Conservation (phyloP, 2,797 vertebrate genomes). For the Notolepis coatsorum region DNA sequence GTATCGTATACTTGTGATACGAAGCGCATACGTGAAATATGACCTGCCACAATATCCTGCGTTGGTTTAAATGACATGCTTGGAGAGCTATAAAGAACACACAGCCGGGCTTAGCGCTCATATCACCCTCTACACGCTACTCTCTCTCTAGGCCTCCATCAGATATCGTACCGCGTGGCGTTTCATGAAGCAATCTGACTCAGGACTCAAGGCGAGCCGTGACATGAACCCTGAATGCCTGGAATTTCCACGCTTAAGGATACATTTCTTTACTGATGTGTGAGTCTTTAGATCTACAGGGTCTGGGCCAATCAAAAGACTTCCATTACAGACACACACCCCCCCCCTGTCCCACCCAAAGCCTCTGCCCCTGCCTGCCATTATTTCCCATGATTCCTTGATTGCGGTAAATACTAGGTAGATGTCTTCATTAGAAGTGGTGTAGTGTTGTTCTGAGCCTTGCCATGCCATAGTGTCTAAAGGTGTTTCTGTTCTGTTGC, state of each 20-base stretch:
- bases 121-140: conserved; percentile 38
- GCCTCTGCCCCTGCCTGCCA: background rate
- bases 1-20: conserved; percentile 33
- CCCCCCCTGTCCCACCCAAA: conserved; percentile 22
- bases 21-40: conserved; percentile 36
- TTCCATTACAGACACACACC: conserved; percentile 58
- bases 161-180: conserved; percentile 72
- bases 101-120: conserved; percentile 34
- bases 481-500: background rate
- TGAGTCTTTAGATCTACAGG: conserved; percentile 68
- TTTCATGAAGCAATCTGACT: conserved; percentile 79
- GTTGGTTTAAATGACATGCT: conserved; percentile 29
- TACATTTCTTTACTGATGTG: conserved; percentile 73
- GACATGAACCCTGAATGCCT: conserved; percentile 89
- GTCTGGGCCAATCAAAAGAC: conserved; percentile 70
- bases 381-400: conserved; percentile 59
- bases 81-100: conserved; percentile 16
- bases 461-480: background rate
- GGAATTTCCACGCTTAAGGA: conserved; percentile 88
- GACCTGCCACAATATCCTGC: conserved; percentile 22
- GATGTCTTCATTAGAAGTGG: conserved; percentile 60
- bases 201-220: conserved; percentile 78
- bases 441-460: background rate
- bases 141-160: conserved; percentile 65
- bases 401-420: conserved; percentile 66